phyloP scores from a whole-genome alignment of 1,140 invertebrate genomes.

The Euglossa dilemma region DNA sequence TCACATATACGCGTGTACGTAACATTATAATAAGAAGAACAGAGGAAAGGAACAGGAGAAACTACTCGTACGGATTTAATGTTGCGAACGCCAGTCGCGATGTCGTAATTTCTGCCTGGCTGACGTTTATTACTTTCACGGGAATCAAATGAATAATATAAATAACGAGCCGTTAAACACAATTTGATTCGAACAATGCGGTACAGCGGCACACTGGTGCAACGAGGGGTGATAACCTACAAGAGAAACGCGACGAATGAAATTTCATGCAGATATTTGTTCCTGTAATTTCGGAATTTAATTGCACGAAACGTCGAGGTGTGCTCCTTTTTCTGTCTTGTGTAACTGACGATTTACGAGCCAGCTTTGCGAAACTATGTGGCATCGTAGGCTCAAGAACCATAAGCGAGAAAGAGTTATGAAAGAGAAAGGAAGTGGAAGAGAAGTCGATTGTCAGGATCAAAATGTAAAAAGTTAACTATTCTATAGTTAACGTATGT shows the following conservation, averaged over 20 bases:
- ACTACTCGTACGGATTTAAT: background rate
- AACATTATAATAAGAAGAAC: constrained; percentile 12
- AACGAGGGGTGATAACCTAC: background rate
- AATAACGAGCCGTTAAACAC: background rate
- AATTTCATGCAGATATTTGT: background rate
- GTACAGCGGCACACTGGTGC: background rate
- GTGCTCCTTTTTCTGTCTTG: background rate
- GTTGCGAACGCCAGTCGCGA: background rate
- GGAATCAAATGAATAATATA: constrained; percentile 15
- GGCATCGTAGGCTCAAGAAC: too few relatives aligned
- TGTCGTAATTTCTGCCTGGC: background rate
- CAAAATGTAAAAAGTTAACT: too few relatives aligned
- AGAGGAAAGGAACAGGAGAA: background rate
- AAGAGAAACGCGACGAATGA: background rate
- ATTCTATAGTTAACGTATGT: too few relatives aligned
- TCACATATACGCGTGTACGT: background rate
- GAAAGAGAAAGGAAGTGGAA: too few relatives aligned
- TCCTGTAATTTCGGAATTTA: background rate
- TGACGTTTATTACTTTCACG: constrained; percentile 23
- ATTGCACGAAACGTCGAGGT: background rate
- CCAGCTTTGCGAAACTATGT: background rate
- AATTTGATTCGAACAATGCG: constrained; percentile 11
- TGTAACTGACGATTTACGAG: background rate
- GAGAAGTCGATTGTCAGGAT: too few relatives aligned
- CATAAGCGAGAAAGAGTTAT: too few relatives aligned